phyloP scores from a whole-genome alignment of 2,888 invertebrate genomes.

The Plemyria rubiginata region DNA sequence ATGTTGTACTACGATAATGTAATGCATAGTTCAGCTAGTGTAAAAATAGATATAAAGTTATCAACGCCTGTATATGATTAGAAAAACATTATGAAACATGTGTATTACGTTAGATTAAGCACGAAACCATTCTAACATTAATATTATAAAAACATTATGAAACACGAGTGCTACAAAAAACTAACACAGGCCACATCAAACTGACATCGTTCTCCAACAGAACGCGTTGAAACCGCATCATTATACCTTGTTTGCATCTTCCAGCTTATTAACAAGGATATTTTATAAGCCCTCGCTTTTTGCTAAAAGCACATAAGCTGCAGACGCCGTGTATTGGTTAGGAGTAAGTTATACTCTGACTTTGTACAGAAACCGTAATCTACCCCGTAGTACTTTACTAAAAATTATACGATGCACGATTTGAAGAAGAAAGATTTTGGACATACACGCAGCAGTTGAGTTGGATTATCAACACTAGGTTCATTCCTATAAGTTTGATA shows the following conservation, averaged over 20 bases:
- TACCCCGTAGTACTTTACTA: neutral
- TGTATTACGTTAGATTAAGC: neutral
- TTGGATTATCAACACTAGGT: too few relatives aligned
- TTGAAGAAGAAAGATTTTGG: too few relatives aligned
- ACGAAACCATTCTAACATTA: too few relatives aligned
- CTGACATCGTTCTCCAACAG: constrained; percentile 24
- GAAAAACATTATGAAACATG: too few relatives aligned
- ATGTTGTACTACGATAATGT: neutral
- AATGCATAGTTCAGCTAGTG: neutral
- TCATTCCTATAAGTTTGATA: too few relatives aligned
- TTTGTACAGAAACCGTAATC: neutral
- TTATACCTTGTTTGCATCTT: constrained; percentile 29
- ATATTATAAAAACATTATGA: too few relatives aligned
- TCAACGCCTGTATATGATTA: too few relatives aligned
- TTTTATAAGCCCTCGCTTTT: constrained; percentile 29
- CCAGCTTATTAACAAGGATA: constrained; percentile 30
- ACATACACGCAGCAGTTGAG: too few relatives aligned
- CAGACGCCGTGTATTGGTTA: constrained; percentile 17
- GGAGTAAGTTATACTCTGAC: neutral
- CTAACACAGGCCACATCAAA: constrained; percentile 21
- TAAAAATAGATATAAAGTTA: too few relatives aligned
- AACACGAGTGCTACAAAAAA: constrained; percentile 4
- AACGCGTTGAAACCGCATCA: constrained; percentile 29
- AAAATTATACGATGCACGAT: too few relatives aligned
- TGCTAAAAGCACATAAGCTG: constrained; percentile 20